Conservation (phyloP, 2,888 invertebrate genomes). For the Catotricha subobsoleta region DNA sequence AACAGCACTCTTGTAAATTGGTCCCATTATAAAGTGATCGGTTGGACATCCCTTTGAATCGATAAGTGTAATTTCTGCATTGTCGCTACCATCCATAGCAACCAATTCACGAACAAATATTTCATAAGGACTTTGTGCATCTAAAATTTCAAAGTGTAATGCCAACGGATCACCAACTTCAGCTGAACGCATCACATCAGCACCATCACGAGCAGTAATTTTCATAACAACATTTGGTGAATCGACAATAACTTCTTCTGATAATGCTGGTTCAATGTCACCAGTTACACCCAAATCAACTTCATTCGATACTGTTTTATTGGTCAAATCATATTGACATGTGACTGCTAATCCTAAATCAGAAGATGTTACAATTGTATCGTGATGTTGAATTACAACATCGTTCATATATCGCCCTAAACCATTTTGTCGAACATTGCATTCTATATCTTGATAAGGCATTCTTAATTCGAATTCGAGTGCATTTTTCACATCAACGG, state of each 20-base stretch:
- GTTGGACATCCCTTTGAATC: constrained; percentile 86
- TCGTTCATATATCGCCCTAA: constrained; percentile 77
- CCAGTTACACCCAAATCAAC: constrained; percentile 78
- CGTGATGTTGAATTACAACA: constrained; percentile 88
- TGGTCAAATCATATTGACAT: constrained; percentile 85
- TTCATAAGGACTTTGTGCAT: constrained; percentile 84
- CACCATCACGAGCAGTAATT: constrained; percentile 68
- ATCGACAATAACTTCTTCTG: constrained; percentile 82
- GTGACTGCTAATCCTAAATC: constrained; percentile 85
- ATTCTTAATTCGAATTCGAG: constrained; percentile 81
- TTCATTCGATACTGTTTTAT: constrained; percentile 85
- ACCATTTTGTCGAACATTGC: constrained; percentile 79
- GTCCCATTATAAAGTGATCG: constrained; percentile 87
- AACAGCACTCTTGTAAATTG: constrained; percentile 62
- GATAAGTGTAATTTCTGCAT: constrained; percentile 79
- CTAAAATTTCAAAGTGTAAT: constrained; percentile 79
- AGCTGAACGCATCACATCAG: constrained; percentile 68
- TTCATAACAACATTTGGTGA: constrained; percentile 91
- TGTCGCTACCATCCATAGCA: constrained; percentile 86
- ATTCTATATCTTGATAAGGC: constrained; percentile 83
- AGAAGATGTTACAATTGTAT: constrained; percentile 84
- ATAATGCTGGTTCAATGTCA: constrained; percentile 68
- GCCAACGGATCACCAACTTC: constrained; percentile 87
- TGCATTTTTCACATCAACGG: constrained; percentile 71
- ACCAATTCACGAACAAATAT: constrained; percentile 88